A percentile compares a stretch with the other conserved stretches of the same genome.
Conservation (phyloP, 2,888 invertebrate genomes). For the Anthophora plumipes region DNA sequence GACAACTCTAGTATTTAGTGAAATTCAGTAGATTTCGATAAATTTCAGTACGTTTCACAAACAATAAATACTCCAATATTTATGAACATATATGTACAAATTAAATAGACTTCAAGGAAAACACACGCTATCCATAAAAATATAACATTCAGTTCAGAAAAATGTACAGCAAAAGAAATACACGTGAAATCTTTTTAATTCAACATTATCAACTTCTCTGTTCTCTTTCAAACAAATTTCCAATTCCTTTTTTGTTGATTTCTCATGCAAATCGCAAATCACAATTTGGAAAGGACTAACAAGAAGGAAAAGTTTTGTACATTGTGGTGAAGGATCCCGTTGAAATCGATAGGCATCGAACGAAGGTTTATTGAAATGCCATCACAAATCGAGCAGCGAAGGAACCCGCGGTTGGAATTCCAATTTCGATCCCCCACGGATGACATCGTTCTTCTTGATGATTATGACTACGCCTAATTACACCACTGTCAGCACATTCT, state of each 20-base stretch:
- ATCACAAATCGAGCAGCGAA: constrained; percentile 79
- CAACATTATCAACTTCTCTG: not conserved
- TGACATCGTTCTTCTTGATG: constrained; percentile 66
- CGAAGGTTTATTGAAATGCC: constrained; percentile 81
- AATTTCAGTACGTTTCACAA: too few species aligned
- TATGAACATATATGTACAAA: not conserved
- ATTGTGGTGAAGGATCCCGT: constrained; percentile 29
- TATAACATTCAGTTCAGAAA: not conserved
- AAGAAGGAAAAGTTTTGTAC: not conserved
- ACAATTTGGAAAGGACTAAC: not conserved
- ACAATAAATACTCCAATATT: too few species aligned
- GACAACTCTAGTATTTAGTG: too few species aligned
- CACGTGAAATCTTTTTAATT: not conserved
- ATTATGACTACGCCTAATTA: constrained; percentile 76
- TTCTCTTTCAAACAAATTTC: not conserved
- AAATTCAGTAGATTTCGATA: too few species aligned
- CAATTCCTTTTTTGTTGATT: not conserved
- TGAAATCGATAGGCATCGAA: constrained; percentile 53
- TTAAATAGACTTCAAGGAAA: too few species aligned
- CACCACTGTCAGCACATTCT: constrained; percentile 58
- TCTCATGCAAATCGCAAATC: not conserved
- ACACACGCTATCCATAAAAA: not conserved
- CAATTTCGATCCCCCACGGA: constrained; percentile 77
- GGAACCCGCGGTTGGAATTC: constrained; percentile 78
- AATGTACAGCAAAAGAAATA: not conserved